These are phyloP conservation scores for Eurytemora carolleeae DNA, from an alignment of 1,140 invertebrate species.

Conservation along the genomic window DNA sequence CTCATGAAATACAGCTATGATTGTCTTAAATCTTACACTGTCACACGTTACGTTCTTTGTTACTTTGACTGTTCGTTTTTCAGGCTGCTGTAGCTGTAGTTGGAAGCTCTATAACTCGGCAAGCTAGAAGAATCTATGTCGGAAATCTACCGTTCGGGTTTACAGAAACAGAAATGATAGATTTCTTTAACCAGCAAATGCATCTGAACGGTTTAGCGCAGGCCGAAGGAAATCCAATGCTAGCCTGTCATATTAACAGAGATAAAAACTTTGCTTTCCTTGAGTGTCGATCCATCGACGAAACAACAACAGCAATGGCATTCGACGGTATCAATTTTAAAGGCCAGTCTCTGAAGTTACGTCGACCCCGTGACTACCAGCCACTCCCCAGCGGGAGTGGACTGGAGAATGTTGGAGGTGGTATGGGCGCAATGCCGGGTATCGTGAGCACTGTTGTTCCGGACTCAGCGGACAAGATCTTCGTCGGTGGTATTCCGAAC, in stretches of 20 bases:
- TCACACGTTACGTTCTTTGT: no score
- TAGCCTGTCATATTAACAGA: slow-evolving; percentile 64
- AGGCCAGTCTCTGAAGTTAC: slow-evolving; percentile 95
- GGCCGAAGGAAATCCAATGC: slow-evolving; percentile 90
- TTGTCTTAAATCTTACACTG: no score
- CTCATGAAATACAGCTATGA: no score
- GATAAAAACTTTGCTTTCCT: slow-evolving; percentile 99
- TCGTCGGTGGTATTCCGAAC: slow-evolving; percentile 95
- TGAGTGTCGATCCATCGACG: slow-evolving; percentile 92
- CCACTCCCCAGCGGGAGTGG: slow-evolving; percentile 83
- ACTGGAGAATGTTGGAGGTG: slow-evolving; percentile 42
- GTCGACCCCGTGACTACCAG: slow-evolving; percentile 95
- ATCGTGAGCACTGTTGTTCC: slow-evolving; percentile 61
- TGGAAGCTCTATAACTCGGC: slow-evolving; percentile 90
- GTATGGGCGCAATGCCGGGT: slow-evolving; percentile 27
- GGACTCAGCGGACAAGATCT: slow-evolving; percentile 90
- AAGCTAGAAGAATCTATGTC: slow-evolving; percentile 85
- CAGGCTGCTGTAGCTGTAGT: slow-evolving; percentile 83
- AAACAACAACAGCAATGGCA: slow-evolving; percentile 99
- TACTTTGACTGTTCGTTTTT: neutral
- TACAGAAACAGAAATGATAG: slow-evolving; percentile 99
- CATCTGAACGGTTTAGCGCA: slow-evolving; percentile 90
- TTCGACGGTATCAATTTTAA: slow-evolving; percentile 99
- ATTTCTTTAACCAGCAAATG: slow-evolving; percentile 99
- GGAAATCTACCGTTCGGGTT: slow-evolving; percentile 99